Conservation (phyloP, 2,888 invertebrate genomes). For the Microdon myrmicae region DNA sequence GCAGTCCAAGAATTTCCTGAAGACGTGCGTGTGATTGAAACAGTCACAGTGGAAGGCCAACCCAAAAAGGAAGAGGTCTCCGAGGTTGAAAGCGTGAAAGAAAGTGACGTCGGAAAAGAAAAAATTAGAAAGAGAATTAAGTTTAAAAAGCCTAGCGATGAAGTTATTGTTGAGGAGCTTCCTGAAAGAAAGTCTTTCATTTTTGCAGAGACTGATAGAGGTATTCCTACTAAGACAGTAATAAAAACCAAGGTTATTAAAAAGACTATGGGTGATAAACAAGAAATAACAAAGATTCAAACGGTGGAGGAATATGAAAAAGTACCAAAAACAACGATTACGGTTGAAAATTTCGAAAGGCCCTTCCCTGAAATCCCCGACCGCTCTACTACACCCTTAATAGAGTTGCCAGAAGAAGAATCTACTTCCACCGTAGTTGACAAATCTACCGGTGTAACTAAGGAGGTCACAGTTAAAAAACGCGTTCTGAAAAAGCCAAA, state of each 20-base stretch:
- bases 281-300: conserved; percentile 66
- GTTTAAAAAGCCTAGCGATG: conserved; percentile 58
- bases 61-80: conserved; percentile 55
- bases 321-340: conserved; percentile 63
- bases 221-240: conserved; percentile 62
- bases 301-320: conserved; percentile 66
- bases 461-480: conserved; percentile 64
- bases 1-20: conserved; percentile 57
- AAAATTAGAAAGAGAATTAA: conserved; percentile 58
- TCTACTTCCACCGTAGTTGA: conserved; percentile 57
- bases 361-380: conserved; percentile 60
- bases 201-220: conserved; percentile 64
- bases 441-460: conserved; percentile 56
- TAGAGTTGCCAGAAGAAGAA: conserved; percentile 60
- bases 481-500: conserved; percentile 66
- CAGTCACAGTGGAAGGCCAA: conserved; percentile 55
- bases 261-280: conserved; percentile 64
- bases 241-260: conserved; percentile 68
- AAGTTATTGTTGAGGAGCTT: conserved; percentile 60
- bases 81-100: conserved; percentile 48
- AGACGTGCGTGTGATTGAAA: conserved; percentile 55
- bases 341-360: conserved; percentile 57
- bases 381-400: conserved; percentile 57
- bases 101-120: conserved; percentile 33
- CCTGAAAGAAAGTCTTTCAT: conserved; percentile 63